Evolutionary conservation across 2,797 vertebrate species (phyloP), one percentile per base, ranked within the genome.

Genomic region (Gadopsis marmoratus): DNA sequence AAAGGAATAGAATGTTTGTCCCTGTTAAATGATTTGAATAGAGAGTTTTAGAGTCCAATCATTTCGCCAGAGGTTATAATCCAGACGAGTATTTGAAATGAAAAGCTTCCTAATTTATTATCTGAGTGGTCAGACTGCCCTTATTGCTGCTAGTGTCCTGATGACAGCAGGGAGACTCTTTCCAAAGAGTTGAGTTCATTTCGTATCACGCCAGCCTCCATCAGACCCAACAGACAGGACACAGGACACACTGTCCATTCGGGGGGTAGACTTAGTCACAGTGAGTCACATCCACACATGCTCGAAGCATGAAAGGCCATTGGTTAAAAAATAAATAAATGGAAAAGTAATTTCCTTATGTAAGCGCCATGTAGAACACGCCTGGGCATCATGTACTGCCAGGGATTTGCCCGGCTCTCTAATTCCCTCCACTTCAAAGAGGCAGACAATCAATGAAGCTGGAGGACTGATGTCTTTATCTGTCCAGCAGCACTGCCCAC

Each of bases 371-470:
- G 76, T 66, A 66, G 47, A 80, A 84, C 74, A 78, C 1, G 69
- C 31, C 68, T 51, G 72, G 68, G 58, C 74, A 63, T 55, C 65
- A 0, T 81, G 84, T 83, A 50, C 55, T 2, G 33, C 33, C 17
- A 19, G 61, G 82, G 80, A 90, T 91, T 90, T 86, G 67, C n/a
- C 26, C n/a, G 3, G 39, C 74, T 70, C 62, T 83, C 65, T 89
- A 83, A 87, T 87, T 86, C 84, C 84, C 68, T 70, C 60, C 80
- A 86, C 69, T 84, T 85, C 74, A 83, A 82, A 76, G 86, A 39
- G 66, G 35, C 59, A 82, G 72, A 75, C 81, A 80, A 74, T 74
- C 47, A 9, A 76, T 50, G 76, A 72, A 35, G 72, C 78, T 41
- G 70, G 23, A 78, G 82, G 51, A 73, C 70, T 68, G 82, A 86